A percentile compares a stretch with the other conserved stretches of the same genome.
phyloP scores from a whole-genome alignment of 2,113 vertebrate species.

The Chrysochloris asiatica region DNA sequence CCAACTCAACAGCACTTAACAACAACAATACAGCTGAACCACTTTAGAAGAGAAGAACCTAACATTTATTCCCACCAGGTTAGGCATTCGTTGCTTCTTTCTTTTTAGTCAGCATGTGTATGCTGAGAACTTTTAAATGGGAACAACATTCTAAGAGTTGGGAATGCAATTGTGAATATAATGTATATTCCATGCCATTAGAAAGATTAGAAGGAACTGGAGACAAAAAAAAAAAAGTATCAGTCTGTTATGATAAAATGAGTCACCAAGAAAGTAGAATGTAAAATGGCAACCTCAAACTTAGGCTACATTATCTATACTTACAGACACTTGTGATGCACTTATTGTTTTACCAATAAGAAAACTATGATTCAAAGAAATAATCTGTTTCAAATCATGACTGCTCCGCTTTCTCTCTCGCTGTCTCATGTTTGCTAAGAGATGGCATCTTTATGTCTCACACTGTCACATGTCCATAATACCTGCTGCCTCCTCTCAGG shows the following conservation, averaged over 20 bases:
- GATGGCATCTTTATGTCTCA: not conserved
- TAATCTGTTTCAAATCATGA: not conserved
- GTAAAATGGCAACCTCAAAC: not conserved
- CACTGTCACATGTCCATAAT: not conserved
- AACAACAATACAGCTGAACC: too few species aligned
- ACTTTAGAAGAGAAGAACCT: constrained; percentile 26
- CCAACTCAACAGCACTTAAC: too few species aligned
- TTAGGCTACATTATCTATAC: not conserved
- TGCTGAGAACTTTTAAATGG: not conserved
- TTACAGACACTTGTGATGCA: too few species aligned
- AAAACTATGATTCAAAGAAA: not conserved
- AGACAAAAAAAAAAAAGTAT: not conserved
- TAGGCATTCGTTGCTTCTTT: not conserved
- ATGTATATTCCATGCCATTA: not conserved
- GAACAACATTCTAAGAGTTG: not conserved
- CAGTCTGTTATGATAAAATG: not conserved
- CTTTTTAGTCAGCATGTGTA: not conserved
- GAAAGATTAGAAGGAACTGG: not conserved
- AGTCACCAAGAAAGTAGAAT: not conserved
- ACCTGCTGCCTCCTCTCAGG: not conserved
- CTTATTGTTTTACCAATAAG: not conserved
- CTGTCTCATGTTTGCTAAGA: not conserved
- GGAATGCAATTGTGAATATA: not conserved
- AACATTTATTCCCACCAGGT: not conserved
- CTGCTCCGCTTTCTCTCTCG: not conserved